Evolutionary conservation across 2,888 invertebrate genomes (phyloP), one percentile per base, ranked within the genome.

Genomic region (Andrena bucephala): DNA sequence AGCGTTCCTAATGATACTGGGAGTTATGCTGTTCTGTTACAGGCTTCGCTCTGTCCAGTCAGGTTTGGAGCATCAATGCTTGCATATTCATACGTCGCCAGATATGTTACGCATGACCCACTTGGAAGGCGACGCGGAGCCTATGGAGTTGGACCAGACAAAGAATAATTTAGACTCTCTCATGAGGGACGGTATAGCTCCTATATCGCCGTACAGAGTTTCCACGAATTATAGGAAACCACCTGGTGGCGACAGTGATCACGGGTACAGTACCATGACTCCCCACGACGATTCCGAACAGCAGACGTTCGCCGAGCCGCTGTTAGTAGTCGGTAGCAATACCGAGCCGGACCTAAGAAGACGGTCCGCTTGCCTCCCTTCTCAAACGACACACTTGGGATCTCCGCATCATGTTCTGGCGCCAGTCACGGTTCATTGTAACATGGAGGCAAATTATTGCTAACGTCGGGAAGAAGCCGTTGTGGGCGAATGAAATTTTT

Each of bases 261-360:
- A 98, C 92, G 99, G 99, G 1, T 99, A 99, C 94, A 98, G 98
- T 2, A 98, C 98, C 0, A 98, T 98, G 98, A 98, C 98, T 0
- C 98, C 97, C 1, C 98, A 98, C 89, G 98, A 98, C 91, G 98
- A 98, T 92, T 97, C 97, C 0, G 98, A 98, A 92, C 97, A 97
- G 88, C 96, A 97, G 86, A 97, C 97, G 8, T 96, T 97, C 88
- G 97, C 96, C 20, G 94, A 93, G 74, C 93, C 93, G 0, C 75
- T 92, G 42, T 79, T 94, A 33, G 87, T 94, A 10, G 91, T 93
- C 2, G 91, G 91, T 8, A 91, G 87, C n/a, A 91, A 88, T 20
- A 84, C 92, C 52, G 93, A 92, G 72, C 81, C 89, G 0, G 92
- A 91, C 77, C 70, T 89, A 6, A 80, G 74, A 29, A 88, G 87